These are phyloP conservation scores for rabbit (Oryctolagus cuniculus) DNA, from an alignment of 2,113 vertebrate species.

Conservation along the genomic window DNA sequence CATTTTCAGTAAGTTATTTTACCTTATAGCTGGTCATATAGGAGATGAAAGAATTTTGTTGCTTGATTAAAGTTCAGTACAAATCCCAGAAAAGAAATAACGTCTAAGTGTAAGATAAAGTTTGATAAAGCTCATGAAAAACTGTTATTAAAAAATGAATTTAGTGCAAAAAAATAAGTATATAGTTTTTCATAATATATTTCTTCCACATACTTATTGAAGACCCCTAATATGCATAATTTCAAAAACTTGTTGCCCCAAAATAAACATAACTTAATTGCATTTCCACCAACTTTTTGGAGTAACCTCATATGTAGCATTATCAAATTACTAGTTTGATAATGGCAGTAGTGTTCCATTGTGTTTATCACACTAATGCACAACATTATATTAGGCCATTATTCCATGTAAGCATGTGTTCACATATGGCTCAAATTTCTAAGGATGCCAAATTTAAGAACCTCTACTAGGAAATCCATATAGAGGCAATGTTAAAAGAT, in stretches of 20 bases:
- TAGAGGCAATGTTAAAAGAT: constrained; percentile 17
- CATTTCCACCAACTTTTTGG: too few species aligned
- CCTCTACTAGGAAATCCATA: not conserved
- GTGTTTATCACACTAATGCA: not conserved
- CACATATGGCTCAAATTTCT: not conserved
- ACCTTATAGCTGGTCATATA: not conserved
- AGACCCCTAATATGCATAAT: too few species aligned
- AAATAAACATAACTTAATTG: too few species aligned
- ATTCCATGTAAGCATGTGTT: not conserved
- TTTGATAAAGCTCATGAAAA: too few species aligned
- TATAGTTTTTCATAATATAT: too few species aligned
- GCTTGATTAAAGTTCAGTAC: not conserved
- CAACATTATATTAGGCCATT: constrained; percentile 5
- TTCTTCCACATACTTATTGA: too few species aligned
- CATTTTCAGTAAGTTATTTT: constrained; percentile 50
- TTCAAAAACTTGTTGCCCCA: too few species aligned
- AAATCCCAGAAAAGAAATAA: constrained; percentile 31
- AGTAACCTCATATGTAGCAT: not conserved
- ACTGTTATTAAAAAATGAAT: too few species aligned
- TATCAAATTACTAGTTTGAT: not conserved
- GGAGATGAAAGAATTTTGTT: constrained; percentile 6
- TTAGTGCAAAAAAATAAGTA: too few species aligned
- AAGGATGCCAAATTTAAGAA: constrained; percentile 23
- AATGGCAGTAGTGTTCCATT: not conserved
- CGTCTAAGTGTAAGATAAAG: not conserved